Percentiles rank a stretch among this genome's conserved stretches.
Evolutionary conservation across 1,140 invertebrate species (phyloP).

Genomic region (Diachasmimorpha longicaudata): DNA sequence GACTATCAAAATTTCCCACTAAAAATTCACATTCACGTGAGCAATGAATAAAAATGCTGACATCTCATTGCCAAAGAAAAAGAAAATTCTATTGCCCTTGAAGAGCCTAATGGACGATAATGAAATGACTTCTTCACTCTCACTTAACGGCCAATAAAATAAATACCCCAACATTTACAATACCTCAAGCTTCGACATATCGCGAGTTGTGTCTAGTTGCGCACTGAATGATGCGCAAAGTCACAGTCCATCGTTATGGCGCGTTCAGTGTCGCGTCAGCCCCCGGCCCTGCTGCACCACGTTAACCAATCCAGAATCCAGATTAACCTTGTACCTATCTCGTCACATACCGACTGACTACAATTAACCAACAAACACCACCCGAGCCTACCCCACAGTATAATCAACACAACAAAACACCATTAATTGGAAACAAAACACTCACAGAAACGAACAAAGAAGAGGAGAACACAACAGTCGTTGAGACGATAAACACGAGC

Average conservation of each 20-base stretch:
- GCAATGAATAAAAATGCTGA: no score
- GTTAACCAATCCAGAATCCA: constrained; percentile 56
- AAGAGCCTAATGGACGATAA: no score
- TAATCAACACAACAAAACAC: no score
- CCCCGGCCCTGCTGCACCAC: constrained; percentile 60
- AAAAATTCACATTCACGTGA: no score
- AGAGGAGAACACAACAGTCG: not conserved
- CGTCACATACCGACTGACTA: not conserved
- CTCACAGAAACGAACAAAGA: not conserved
- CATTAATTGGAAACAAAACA: not conserved
- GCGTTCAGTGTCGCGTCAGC: constrained; percentile 60
- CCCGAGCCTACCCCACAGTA: not conserved
- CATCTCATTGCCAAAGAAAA: no score
- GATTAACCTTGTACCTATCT: constrained; percentile 50
- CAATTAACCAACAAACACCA: not conserved
- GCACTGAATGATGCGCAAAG: constrained; percentile 36
- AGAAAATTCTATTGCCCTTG: no score
- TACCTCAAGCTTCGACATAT: constrained; percentile 11
- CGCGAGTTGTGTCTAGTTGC: constrained; percentile 24
- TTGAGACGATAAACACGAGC: not conserved
- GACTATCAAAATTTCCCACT: not conserved
- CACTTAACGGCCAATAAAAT: no score
- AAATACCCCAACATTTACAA: no score
- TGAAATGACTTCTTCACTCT: no score
- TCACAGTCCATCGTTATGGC: constrained; percentile 42